Conservation (phyloP, 2,113 vertebrate species). For the Cochlearius cochlearius region DNA sequence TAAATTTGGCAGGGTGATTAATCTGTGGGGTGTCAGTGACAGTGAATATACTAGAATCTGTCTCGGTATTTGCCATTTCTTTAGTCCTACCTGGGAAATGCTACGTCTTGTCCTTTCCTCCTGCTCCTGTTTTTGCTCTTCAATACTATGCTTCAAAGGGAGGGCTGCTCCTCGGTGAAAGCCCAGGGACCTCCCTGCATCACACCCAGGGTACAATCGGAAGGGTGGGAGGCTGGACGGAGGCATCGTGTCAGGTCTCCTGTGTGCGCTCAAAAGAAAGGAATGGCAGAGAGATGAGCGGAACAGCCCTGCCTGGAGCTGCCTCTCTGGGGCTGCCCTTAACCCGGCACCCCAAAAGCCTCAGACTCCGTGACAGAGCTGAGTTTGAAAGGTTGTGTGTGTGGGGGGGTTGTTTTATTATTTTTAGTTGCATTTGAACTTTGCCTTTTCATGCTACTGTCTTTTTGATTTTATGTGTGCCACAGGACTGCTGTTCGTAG, state of each 20-base stretch:
- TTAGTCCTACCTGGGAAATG: not conserved
- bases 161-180: not conserved
- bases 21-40: not conserved
- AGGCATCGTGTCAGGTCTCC: not conserved
- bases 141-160: not conserved
- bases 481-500: not conserved
- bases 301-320: not conserved
- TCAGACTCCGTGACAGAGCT: not conserved
- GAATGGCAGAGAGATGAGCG: not conserved
- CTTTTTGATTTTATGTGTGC: not conserved
- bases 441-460: not conserved
- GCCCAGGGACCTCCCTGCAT: not conserved
- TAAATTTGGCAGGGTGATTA: not conserved
- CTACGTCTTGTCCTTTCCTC: not conserved
- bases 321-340: not conserved
- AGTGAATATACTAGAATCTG: not conserved
- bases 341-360: not conserved
- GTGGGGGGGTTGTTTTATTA: not conserved
- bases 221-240: not conserved
- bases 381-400: not conserved
- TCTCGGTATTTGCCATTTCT: not conserved
- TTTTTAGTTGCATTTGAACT: not conserved
- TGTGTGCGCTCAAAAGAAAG: not conserved
- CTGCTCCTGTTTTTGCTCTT: not conserved
- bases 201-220: accelerated